Conservation (phyloP, 2,888 invertebrate species). For the Julus scanicus region DNA sequence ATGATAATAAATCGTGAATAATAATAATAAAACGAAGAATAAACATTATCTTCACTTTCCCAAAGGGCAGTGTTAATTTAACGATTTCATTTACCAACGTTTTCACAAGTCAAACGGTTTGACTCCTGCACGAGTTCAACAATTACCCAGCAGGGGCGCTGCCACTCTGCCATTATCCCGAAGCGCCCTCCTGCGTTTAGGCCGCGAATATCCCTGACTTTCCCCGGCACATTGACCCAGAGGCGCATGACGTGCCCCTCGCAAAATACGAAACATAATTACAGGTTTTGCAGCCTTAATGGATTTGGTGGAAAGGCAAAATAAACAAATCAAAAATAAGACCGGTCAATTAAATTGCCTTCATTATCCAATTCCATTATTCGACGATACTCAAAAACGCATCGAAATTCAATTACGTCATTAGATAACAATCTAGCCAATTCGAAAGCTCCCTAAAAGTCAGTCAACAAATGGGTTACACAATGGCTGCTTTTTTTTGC, state of each 20-base stretch:
- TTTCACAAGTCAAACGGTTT: neutral
- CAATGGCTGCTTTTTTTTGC: neutral
- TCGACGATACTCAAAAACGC: neutral
- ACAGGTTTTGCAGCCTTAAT: neutral
- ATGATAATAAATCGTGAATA: too few relatives aligned
- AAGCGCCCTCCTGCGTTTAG: neutral
- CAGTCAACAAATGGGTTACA: neutral
- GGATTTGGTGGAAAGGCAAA: neutral
- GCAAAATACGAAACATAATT: neutral
- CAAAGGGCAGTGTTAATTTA: neutral
- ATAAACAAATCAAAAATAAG: neutral
- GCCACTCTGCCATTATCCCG: neutral
- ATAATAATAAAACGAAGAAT: too few relatives aligned
- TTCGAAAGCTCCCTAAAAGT: neutral
- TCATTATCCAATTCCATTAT: constrained; percentile 20
- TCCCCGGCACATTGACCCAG: constrained; percentile 3
- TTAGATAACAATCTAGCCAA: neutral
- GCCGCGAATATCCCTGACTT: neutral
- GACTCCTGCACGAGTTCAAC: neutral
- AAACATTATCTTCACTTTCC: neutral
- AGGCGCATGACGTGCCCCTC: constrained; percentile 1
- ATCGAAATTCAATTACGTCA: constrained; percentile 23
- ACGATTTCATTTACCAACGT: neutral
- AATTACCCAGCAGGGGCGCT: constrained; percentile 24
- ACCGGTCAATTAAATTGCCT: constrained; percentile 19